phyloP scores from a whole-genome alignment of 2,888 invertebrate genomes.

The Latrodectus hesperus region DNA sequence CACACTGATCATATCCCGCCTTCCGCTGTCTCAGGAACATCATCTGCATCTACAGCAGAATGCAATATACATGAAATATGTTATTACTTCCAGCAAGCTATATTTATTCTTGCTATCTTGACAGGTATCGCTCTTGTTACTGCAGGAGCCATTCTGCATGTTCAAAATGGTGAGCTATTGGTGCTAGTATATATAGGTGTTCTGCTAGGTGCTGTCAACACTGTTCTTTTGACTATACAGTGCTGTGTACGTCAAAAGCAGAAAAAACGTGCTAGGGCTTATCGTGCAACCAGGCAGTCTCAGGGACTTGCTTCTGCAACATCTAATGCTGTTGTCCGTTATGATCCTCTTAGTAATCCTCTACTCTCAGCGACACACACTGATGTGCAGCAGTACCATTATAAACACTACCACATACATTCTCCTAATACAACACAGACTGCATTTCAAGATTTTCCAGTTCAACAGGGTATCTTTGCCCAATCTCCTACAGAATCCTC shows the following conservation, averaged over 20 bases:
- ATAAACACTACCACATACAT: constrained; percentile 60
- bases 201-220: constrained; percentile 64
- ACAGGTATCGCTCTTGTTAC: constrained; percentile 65
- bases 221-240: constrained; percentile 63
- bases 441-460: constrained; percentile 62
- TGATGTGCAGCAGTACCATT: constrained; percentile 61
- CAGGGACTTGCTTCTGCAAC: constrained; percentile 33
- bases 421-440: constrained; percentile 44
- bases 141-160: constrained; percentile 67
- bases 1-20: constrained; percentile 44
- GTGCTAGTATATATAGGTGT: constrained; percentile 70
- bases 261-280: constrained; percentile 57
- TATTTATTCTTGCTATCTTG: constrained; percentile 67
- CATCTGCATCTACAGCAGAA: constrained; percentile 58
- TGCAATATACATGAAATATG: constrained; percentile 67
- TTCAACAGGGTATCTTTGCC: constrained; percentile 56
- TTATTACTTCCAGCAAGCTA: constrained; percentile 67
- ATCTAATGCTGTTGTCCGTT: constrained; percentile 60
- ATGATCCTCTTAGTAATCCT: constrained; percentile 63
- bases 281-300: constrained; percentile 36
- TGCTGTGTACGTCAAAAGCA: constrained; percentile 67
- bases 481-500: constrained; percentile 65
- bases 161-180: constrained; percentile 67
- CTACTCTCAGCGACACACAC: constrained; percentile 44
- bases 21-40: constrained; percentile 39